Conservation (phyloP, 1,140 invertebrate genomes). For the Matsumurasca onukii region DNA sequence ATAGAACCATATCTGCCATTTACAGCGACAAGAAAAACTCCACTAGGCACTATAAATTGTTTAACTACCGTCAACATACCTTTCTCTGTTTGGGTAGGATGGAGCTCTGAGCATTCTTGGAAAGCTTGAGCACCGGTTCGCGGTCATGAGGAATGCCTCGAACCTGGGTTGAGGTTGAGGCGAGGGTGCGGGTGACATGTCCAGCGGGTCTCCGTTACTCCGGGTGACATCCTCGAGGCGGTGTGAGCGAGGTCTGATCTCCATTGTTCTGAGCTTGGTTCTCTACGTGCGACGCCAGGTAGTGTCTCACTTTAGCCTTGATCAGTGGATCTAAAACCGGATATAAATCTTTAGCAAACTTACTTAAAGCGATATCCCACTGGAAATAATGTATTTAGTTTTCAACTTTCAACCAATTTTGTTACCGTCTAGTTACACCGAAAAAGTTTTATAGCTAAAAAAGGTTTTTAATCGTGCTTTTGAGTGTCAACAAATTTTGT, state of each 20-base stretch:
- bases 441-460: no score
- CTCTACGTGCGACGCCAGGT: slow-evolving; percentile 57
- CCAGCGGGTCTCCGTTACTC: slow-evolving; percentile 33
- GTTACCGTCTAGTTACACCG: no score
- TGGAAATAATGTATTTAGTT: no score
- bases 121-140: slow-evolving; percentile 91
- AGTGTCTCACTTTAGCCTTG: slow-evolving; percentile 75
- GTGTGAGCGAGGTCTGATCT: slow-evolving; percentile 26
- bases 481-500: no score
- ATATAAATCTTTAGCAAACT: no score
- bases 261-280: slow-evolving; percentile 23
- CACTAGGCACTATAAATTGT: no score
- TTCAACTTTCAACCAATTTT: no score
- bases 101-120: slow-evolving; percentile 66
- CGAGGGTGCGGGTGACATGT: background rate
- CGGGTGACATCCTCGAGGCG: slow-evolving; percentile 38
- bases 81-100: slow-evolving; percentile 65
- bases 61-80: no score
- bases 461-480: no score
- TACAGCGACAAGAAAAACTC: no score
- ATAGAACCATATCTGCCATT: no score
- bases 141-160: slow-evolving; percentile 97
- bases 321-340: slow-evolving; percentile 74
- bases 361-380: no score
- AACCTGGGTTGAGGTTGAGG: slow-evolving; percentile 53